Conservation (phyloP, 2,113 vertebrate genomes). For the Gopherus evgoodei region DNA sequence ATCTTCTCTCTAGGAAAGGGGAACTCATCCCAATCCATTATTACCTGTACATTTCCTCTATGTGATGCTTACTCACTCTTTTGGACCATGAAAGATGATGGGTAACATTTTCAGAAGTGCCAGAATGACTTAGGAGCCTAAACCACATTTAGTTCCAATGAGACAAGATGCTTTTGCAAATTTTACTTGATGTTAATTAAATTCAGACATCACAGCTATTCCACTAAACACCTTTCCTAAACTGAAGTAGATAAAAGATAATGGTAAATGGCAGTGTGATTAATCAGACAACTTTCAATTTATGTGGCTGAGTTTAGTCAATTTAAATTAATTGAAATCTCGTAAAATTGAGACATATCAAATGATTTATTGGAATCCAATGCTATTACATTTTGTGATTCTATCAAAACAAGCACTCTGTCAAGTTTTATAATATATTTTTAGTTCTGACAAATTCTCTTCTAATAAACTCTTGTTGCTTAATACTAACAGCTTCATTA, state of each 20-base stretch:
- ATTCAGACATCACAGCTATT: not conserved
- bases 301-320: not conserved
- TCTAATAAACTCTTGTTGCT: not conserved
- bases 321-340: not conserved
- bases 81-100: not conserved
- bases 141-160: not conserved
- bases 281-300: not conserved
- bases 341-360: not conserved
- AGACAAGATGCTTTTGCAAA: not conserved
- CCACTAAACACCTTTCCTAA: not conserved
- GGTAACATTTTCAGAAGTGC: not conserved
- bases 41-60: not conserved
- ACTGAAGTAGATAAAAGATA: not conserved
- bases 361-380: not conserved
- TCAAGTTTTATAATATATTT: not conserved
- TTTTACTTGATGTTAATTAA: not conserved
- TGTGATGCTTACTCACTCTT: not conserved
- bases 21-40: not conserved
- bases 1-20: not conserved
- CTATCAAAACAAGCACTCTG: not conserved
- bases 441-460: not conserved
- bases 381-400: not conserved
- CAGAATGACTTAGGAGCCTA: not conserved
- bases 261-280: not conserved
- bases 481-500: not conserved